Conservation (phyloP, 1,140 invertebrate species). For the Pseudoatta argentina region DNA sequence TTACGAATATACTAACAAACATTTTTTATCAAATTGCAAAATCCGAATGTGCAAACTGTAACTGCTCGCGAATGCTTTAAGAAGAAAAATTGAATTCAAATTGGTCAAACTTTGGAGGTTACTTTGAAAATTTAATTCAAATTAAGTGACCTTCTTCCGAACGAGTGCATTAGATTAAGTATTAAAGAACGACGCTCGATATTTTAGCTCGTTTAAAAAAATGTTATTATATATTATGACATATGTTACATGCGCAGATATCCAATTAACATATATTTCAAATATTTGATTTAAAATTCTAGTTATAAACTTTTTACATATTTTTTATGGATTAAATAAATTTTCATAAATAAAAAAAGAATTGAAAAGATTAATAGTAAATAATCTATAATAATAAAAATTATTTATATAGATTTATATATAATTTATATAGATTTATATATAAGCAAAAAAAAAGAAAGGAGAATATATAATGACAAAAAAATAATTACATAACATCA, state of each 20-base stretch:
- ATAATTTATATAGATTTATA: too few relatives aligned
- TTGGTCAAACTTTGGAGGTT: not conserved
- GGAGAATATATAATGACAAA: not conserved
- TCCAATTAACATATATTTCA: not conserved
- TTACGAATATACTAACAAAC: constrained; percentile 1
- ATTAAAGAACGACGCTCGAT: not conserved
- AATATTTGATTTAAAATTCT: not conserved
- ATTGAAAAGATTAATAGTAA: not conserved
- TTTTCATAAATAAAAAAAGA: too few relatives aligned
- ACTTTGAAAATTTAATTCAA: constrained; percentile 1
- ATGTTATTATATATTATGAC: not conserved
- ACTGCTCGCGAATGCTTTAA: not conserved
- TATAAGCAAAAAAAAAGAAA: not conserved
- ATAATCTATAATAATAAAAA: not conserved
- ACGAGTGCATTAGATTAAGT: not conserved
- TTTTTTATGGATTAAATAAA: too few relatives aligned
- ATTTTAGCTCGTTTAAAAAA: not conserved
- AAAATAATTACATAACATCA: not conserved
- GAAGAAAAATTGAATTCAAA: not conserved
- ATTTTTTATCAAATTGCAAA: not conserved
- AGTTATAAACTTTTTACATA: not conserved
- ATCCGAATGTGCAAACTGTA: not conserved
- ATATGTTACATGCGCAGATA: not conserved
- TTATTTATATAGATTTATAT: too few relatives aligned
- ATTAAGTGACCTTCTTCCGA: not conserved